Conservation (phyloP, 2,888 invertebrate genomes). For the Gymnosoma rotundatum region DNA sequence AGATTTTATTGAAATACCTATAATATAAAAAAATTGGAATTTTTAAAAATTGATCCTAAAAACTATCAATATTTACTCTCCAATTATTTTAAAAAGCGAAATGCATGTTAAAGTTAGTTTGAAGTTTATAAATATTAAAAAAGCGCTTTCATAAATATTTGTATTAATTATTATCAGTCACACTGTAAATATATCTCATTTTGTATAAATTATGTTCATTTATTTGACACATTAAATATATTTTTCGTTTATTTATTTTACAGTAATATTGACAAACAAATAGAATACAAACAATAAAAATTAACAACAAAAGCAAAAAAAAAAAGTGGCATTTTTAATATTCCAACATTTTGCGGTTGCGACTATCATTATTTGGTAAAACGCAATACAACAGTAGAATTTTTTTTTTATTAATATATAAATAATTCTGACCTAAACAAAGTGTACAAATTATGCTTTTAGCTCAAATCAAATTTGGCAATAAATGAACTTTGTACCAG, state of each 20-base stretch:
- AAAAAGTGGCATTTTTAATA: slow-evolving; percentile 32
- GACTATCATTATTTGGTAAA: slow-evolving; percentile 60
- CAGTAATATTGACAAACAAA: slow-evolving; percentile 44
- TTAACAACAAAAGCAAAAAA: not conserved
- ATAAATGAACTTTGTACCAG: slow-evolving; percentile 50
- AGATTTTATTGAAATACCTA: too few species aligned
- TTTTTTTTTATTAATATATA: not conserved
- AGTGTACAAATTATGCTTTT: slow-evolving; percentile 60
- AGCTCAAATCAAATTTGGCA: slow-evolving; percentile 57
- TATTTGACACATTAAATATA: slow-evolving; percentile 16
- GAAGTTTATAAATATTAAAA: too few species aligned
- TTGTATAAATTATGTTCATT: slow-evolving; percentile 3
- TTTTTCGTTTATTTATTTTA: slow-evolving; percentile 32
- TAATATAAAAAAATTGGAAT: too few species aligned
- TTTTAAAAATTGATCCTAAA: too few species aligned
- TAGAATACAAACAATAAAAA: slow-evolving; percentile 10
- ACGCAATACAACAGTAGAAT: slow-evolving; percentile 20
- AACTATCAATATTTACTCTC: too few species aligned
- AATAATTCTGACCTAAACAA: slow-evolving; percentile 41
- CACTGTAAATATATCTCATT: not conserved
- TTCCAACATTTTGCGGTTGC: slow-evolving; percentile 50
- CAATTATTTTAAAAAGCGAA: too few species aligned
- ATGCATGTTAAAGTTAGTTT: too few species aligned
- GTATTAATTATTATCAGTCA: not conserved
- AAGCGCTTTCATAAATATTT: not conserved